These are phyloP conservation scores for Oxytorus armatus DNA, from an alignment of 2,888 invertebrate genomes.

Conservation along the genomic window DNA sequence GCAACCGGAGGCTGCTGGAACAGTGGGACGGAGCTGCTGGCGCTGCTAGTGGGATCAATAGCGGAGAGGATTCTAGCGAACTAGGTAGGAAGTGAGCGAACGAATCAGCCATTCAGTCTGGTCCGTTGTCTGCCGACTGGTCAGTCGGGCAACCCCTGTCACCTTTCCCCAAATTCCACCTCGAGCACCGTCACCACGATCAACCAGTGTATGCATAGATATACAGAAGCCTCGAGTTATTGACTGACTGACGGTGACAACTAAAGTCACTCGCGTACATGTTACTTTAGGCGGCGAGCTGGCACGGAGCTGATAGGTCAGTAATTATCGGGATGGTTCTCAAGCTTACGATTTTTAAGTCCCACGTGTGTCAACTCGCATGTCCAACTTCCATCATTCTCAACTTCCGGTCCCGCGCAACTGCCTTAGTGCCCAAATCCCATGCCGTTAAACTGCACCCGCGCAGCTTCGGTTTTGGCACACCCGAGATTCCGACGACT, in stretches of 20 bases:
- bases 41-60: conserved; percentile 68
- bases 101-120: conserved; percentile 62
- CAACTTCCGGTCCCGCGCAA: no score
- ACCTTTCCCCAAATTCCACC: background rate
- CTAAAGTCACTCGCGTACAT: no score
- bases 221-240: conserved; percentile 3
- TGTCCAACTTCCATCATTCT: no score
- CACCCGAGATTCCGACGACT: no score
- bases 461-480: no score
- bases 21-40: conserved; percentile 39
- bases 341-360: no score
- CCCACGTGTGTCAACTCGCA: no score
- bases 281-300: no score
- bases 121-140: conserved; percentile 55
- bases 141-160: conserved; percentile 36
- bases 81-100: conserved; percentile 56
- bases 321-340: no score
- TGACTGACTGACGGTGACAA: conserved; percentile 37
- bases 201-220: background rate
- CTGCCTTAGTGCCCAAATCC: no score
- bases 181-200: conserved; percentile 9
- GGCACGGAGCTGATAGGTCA: no score
- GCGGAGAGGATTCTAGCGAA: conserved; percentile 59
- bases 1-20: conserved; percentile 58
- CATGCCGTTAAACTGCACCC: no score